A percentile compares a stretch with the other conserved stretches of the same genome.
Conservation (phyloP, 35 echinoderm and acorn worm genomes). For the Apostichopus parvimensis region DNA sequence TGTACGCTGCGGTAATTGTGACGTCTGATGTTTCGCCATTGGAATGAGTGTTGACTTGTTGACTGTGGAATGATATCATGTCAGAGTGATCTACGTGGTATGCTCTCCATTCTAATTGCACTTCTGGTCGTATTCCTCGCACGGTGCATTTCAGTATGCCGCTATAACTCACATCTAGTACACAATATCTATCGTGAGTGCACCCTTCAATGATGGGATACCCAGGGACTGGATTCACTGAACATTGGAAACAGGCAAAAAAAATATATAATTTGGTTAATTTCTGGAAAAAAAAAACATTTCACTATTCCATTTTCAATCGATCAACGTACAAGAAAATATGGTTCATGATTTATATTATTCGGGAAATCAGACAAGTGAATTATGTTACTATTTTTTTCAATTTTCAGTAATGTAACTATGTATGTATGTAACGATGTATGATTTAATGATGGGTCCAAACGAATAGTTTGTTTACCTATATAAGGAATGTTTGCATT, state of each 20-base stretch:
- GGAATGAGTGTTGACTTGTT: neutral
- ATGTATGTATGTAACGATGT: no score
- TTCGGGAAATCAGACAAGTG: no score
- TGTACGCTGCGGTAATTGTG: neutral
- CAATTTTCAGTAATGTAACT: no score
- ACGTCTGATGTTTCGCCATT: neutral
- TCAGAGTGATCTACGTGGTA: neutral
- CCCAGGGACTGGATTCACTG: slow-evolving; percentile 9
- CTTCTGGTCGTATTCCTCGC: neutral
- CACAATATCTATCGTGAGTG: neutral
- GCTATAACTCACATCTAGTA: neutral
- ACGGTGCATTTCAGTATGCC: neutral
- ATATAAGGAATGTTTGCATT: no score
- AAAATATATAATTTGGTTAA: neutral
- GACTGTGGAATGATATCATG: neutral
- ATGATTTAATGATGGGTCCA: no score
- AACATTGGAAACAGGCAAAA: neutral
- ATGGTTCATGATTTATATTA: no score
- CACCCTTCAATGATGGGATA: neutral
- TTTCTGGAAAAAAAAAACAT: neutral
- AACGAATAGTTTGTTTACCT: no score
- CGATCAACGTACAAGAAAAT: neutral
- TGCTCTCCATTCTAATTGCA: neutral
- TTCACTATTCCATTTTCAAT: neutral
- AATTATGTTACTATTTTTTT: no score